phyloP scores from a whole-genome alignment of 2,888 invertebrate genomes.

The Drosophila cracens region DNA sequence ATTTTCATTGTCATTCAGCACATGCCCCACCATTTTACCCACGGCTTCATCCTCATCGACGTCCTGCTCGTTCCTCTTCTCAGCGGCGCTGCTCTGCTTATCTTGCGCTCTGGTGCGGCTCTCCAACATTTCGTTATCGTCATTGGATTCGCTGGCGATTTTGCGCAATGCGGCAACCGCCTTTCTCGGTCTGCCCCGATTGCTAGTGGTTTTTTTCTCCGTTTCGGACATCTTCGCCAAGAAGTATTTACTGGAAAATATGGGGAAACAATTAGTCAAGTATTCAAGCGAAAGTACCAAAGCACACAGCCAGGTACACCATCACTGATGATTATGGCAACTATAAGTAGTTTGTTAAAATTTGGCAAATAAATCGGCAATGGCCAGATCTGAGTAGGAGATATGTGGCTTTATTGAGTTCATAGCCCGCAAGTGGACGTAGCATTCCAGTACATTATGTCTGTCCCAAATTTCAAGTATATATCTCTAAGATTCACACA shows the following conservation, averaged over 20 bases:
- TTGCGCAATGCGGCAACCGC: constrained; percentile 34
- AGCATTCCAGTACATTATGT: no score
- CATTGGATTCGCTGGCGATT: constrained; percentile 21
- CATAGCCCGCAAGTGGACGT: neutral
- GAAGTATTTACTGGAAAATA: constrained; percentile 37
- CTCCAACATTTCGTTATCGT: constrained; percentile 31
- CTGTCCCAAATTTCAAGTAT: neutral
- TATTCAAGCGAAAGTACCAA: neutral
- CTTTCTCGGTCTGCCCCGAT: constrained; percentile 49
- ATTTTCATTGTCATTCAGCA: constrained; percentile 21
- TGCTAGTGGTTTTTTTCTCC: constrained; percentile 39
- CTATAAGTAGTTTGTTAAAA: no score
- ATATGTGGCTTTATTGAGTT: neutral
- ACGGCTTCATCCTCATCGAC: constrained; percentile 10
- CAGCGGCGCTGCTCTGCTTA: constrained; percentile 4
- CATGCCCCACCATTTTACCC: constrained; percentile 14
- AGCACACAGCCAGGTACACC: no score
- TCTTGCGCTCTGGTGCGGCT: neutral
- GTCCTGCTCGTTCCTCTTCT: constrained; percentile 37
- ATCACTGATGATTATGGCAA: no score
- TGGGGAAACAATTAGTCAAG: neutral
- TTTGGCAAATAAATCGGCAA: no score
- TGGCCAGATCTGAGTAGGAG: neutral
- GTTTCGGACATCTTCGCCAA: constrained; percentile 55
- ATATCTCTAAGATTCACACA: neutral